phyloP scores from a whole-genome alignment of 2,888 invertebrate species.

The Meganola albula region DNA sequence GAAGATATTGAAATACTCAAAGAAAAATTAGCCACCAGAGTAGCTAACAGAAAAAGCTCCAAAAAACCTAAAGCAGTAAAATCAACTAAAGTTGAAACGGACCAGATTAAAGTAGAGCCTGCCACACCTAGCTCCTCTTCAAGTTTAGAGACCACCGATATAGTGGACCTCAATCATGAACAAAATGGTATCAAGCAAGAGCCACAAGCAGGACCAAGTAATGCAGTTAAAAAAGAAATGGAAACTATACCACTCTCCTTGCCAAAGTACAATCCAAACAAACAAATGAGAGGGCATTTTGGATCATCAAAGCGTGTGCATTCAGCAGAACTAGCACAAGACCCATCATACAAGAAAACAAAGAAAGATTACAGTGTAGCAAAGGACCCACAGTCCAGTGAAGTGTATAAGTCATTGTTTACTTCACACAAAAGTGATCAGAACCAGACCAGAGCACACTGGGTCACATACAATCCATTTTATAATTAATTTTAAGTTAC shows the following conservation, averaged over 20 bases:
- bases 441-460: constrained; percentile 93
- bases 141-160: constrained; percentile 10
- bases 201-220: constrained; percentile 43
- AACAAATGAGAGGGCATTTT: constrained; percentile 61
- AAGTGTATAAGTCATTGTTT: constrained; percentile 96
- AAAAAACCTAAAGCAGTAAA: constrained; percentile 77
- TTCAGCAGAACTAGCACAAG: constrained; percentile 63
- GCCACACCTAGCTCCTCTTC: constrained; percentile 32
- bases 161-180: constrained; percentile 33
- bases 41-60: constrained; percentile 81
- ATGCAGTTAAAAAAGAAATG: constrained; percentile 55
- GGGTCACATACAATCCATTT: constrained; percentile 99
- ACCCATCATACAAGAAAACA: constrained; percentile 86
- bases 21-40: constrained; percentile 81
- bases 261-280: constrained; percentile 66
- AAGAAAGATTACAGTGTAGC: constrained; percentile 91
- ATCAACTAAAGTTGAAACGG: constrained; percentile 34
- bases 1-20: constrained; percentile 84
- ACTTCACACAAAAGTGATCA: constrained; percentile 92
- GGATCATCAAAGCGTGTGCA: constrained; percentile 62
- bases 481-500: constrained; percentile 90
- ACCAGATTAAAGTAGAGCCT: constrained; percentile 42
- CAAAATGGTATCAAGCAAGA: constrained; percentile 60
- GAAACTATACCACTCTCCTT: constrained; percentile 66
- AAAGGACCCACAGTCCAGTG: constrained; percentile 91